phyloP scores from a whole-genome alignment of 1,140 invertebrate species.

The Euura lappo region DNA sequence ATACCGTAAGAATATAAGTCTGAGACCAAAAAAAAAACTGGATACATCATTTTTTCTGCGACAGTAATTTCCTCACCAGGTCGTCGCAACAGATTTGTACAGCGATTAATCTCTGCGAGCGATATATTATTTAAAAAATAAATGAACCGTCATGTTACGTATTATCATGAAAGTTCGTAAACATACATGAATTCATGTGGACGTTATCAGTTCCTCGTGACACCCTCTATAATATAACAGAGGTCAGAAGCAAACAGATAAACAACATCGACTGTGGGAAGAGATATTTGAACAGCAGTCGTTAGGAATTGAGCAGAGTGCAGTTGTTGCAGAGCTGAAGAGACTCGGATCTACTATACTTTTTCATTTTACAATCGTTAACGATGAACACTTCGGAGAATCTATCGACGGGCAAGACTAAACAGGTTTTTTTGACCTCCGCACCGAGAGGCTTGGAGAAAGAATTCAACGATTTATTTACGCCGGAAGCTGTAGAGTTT shows the following conservation, averaged over 20 bases:
- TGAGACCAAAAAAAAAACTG: no score
- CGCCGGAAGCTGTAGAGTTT: constrained; percentile 53
- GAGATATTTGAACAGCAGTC: background rate
- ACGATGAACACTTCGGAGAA: background rate
- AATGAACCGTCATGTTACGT: no score
- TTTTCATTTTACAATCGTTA: background rate
- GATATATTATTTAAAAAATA: no score
- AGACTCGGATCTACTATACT: no score
- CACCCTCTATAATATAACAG: background rate
- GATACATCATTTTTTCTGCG: no score
- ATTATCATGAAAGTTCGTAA: no score
- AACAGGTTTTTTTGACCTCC: constrained; percentile 30
- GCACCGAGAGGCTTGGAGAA: constrained; percentile 59
- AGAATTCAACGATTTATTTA: constrained; percentile 57
- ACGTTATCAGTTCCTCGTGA: background rate
- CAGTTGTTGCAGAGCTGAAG: no score
- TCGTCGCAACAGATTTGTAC: no score
- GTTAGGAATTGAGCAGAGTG: background rate
- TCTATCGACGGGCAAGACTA: constrained; percentile 9
- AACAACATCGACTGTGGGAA: background rate
- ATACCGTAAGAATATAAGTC: no score
- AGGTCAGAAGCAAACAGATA: background rate
- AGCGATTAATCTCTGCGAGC: no score
- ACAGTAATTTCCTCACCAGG: no score
- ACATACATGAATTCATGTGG: background rate